phyloP scores from a whole-genome alignment of 2,113 vertebrate species.

The Gallinago undulata region DNA sequence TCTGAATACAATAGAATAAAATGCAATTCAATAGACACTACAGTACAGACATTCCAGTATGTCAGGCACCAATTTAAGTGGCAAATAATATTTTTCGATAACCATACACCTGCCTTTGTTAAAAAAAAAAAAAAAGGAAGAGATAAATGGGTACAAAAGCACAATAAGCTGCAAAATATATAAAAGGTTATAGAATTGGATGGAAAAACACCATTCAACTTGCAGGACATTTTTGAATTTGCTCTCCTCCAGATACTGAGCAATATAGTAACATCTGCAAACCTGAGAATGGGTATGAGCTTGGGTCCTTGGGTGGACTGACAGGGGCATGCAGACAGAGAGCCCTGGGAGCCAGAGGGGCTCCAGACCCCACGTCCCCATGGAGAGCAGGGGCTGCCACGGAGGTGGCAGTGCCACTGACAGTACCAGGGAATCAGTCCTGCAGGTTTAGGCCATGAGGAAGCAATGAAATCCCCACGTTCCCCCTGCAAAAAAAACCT shows the following conservation, averaged over 20 bases:
- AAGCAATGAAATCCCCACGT: rapidly evolving
- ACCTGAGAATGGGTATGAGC: background rate
- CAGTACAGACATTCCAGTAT: background rate
- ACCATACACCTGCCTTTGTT: background rate
- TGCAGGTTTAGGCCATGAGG: rapidly evolving
- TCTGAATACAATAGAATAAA: background rate
- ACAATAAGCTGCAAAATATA: background rate
- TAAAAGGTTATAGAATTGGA: background rate
- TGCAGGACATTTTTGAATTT: background rate
- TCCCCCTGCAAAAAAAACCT: background rate
- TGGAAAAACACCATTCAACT: background rate
- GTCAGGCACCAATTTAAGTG: background rate
- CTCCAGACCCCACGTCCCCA: background rate
- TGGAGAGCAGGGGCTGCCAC: background rate
- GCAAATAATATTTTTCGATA: background rate
- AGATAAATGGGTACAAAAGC: background rate
- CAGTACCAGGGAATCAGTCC: background rate
- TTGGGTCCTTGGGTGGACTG: rapidly evolving
- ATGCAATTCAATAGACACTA: background rate
- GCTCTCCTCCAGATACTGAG: background rate
- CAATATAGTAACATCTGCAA: background rate
- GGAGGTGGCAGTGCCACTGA: background rate
- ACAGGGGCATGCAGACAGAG: rapidly evolving
- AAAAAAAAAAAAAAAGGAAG: background rate
- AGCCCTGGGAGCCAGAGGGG: background rate